Conservation (phyloP, 2,888 invertebrate genomes). For the Hydroisotoma schaefferi region DNA sequence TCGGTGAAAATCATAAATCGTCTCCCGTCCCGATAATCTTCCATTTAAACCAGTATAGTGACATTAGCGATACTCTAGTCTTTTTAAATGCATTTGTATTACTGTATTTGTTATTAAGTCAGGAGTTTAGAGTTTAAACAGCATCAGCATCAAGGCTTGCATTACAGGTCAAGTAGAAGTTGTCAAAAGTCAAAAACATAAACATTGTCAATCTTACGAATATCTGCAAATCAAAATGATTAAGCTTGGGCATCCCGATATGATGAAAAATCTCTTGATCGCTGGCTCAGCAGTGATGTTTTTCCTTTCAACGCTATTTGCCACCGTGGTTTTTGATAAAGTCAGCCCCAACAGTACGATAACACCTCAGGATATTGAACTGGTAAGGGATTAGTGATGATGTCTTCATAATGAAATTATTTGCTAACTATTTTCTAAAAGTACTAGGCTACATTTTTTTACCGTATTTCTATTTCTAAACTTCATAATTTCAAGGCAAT, state of each 20-base stretch:
- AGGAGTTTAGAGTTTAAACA: too few species aligned
- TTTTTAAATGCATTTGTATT: too few species aligned
- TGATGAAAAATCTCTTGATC: constrained; percentile 29
- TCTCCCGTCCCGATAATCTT: too few species aligned
- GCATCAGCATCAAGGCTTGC: too few species aligned
- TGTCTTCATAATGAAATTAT: background rate
- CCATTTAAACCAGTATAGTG: too few species aligned
- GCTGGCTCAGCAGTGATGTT: constrained; percentile 23
- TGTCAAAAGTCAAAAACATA: too few species aligned
- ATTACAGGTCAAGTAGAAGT: too few species aligned
- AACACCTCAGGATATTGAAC: constrained; percentile 30
- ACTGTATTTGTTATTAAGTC: too few species aligned
- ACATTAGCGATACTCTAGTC: too few species aligned
- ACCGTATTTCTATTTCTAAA: background rate
- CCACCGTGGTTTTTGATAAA: constrained; percentile 33
- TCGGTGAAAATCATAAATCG: too few species aligned
- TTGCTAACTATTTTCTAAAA: background rate
- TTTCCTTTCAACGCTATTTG: constrained; percentile 31
- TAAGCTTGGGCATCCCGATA: constrained; percentile 21
- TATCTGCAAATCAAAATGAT: constrained; percentile 10
- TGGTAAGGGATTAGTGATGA: constrained; percentile 16
- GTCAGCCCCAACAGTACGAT: constrained; percentile 27
- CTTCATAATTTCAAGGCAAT: constrained; percentile 29
- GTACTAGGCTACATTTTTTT: background rate
- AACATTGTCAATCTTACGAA: background rate